A percentile compares a stretch with the other conserved stretches of the same genome.
These are phyloP conservation scores for Lepidostoma basale DNA, from an alignment of 1,140 invertebrate species.

Conservation along the genomic window DNA sequence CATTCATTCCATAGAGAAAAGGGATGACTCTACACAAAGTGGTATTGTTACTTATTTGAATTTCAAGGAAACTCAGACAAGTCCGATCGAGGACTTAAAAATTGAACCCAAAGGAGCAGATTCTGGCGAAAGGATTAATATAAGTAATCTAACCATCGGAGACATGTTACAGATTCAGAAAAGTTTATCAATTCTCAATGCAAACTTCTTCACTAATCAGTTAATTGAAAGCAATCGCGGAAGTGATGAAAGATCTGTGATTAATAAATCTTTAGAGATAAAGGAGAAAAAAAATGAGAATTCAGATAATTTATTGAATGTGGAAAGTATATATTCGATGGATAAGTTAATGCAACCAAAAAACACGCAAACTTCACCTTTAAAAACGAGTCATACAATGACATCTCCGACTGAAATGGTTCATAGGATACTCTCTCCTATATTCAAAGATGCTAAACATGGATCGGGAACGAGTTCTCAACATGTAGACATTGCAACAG, in stretches of 20 bases:
- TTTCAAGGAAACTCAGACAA: slow-evolving; percentile 39
- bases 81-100: slow-evolving; percentile 22
- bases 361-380: slow-evolving; percentile 58
- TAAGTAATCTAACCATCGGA: slow-evolving; percentile 23
- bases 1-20: slow-evolving; percentile 54
- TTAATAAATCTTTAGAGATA: no score
- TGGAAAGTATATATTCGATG: no score
- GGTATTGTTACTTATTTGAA: neutral
- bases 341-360: slow-evolving; percentile 43
- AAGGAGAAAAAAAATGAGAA: no score
- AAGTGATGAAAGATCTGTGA: no score
- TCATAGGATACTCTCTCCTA: slow-evolving; percentile 56
- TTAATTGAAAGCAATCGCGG: neutral
- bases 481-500: slow-evolving; percentile 28
- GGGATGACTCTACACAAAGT: slow-evolving; percentile 56
- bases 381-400: slow-evolving; percentile 49
- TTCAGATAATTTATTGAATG: no score
- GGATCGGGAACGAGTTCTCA: slow-evolving; percentile 56
- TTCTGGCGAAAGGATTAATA: slow-evolving; percentile 5
- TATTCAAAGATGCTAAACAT: slow-evolving; percentile 47
- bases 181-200: slow-evolving; percentile 18
- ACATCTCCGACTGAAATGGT: slow-evolving; percentile 58
- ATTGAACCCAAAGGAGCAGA: neutral
- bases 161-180: slow-evolving; percentile 29
- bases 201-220: slow-evolving; percentile 17